phyloP scores from a whole-genome alignment of 2,888 invertebrate genomes.

The Eremobia ochroleuca region DNA sequence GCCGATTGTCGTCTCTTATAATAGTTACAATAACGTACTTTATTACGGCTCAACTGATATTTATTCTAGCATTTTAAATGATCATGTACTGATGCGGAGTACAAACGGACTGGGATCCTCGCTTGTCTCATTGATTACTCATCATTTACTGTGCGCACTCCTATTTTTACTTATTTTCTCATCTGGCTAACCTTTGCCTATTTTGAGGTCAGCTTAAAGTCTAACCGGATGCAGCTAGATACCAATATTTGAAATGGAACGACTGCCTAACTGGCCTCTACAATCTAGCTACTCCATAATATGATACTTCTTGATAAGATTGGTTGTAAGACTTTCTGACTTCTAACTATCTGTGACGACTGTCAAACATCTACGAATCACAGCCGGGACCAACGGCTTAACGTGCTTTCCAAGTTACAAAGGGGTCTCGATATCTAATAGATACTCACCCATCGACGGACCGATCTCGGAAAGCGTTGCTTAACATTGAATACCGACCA shows the following conservation, averaged over 20 bases:
- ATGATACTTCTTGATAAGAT: too few relatives aligned
- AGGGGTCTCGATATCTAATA: too few relatives aligned
- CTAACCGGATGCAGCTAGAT: not conserved
- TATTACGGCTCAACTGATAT: conserved; percentile 36
- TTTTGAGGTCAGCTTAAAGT: not conserved
- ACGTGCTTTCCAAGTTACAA: too few relatives aligned
- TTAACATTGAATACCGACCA: too few relatives aligned
- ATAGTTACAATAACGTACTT: conserved; percentile 29
- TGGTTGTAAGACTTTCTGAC: too few relatives aligned
- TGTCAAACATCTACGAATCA: too few relatives aligned
- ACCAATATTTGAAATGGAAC: not conserved
- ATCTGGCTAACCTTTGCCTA: not conserved
- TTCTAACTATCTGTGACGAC: too few relatives aligned
- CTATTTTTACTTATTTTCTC: not conserved
- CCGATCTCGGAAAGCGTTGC: too few relatives aligned
- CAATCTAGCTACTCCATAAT: too few relatives aligned
- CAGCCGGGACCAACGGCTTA: too few relatives aligned
- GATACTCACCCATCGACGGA: too few relatives aligned
- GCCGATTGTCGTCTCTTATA: conserved; percentile 10
- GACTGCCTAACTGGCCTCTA: too few relatives aligned
- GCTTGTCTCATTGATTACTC: conserved; percentile 10
- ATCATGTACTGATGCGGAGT: conserved; percentile 19
- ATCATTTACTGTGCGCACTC: conserved; percentile 5
- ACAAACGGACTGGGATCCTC: not conserved
- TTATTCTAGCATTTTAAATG: conserved; percentile 25